Conservation (phyloP, 2,113 vertebrate species). For the Glaucidium brasilianum region DNA sequence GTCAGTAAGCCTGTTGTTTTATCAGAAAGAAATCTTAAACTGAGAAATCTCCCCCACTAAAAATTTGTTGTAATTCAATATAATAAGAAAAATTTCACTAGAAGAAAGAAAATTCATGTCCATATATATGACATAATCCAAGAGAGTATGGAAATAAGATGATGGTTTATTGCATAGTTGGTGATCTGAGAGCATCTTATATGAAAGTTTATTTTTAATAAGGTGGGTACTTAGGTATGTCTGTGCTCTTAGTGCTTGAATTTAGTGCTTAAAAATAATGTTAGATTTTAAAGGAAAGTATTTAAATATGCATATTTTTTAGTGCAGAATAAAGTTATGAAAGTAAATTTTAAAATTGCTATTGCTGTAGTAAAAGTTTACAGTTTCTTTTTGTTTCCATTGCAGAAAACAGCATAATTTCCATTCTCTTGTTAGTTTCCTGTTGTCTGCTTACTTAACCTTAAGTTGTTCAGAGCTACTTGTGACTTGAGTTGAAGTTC, state of each 20-base stretch:
- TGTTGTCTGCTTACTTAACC: background rate
- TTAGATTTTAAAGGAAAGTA: background rate
- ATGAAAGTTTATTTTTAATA: constrained; percentile 10
- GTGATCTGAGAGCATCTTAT: background rate
- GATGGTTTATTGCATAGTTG: background rate
- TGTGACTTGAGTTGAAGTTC: background rate
- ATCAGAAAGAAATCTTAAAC: constrained; percentile 31
- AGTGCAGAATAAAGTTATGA: background rate
- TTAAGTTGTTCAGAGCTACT: background rate
- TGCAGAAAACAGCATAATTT: background rate
- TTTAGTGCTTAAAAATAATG: background rate
- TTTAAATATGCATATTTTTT: background rate
- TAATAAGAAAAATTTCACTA: background rate
- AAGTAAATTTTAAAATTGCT: background rate
- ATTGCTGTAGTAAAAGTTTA: background rate
- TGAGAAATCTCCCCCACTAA: background rate
- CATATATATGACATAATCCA: background rate
- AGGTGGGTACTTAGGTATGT: background rate
- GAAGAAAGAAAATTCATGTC: constrained; percentile 24
- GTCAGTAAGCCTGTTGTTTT: constrained; percentile 50
- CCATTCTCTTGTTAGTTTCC: background rate
- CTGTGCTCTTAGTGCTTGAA: background rate
- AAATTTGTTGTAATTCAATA: background rate
- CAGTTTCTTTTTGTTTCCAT: background rate
- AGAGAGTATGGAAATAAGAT: constrained; percentile 2